Base-by-base conservation (phyloP, 2,113 vertebrate genomes). In the Nothobranchius furzeri region DNA sequence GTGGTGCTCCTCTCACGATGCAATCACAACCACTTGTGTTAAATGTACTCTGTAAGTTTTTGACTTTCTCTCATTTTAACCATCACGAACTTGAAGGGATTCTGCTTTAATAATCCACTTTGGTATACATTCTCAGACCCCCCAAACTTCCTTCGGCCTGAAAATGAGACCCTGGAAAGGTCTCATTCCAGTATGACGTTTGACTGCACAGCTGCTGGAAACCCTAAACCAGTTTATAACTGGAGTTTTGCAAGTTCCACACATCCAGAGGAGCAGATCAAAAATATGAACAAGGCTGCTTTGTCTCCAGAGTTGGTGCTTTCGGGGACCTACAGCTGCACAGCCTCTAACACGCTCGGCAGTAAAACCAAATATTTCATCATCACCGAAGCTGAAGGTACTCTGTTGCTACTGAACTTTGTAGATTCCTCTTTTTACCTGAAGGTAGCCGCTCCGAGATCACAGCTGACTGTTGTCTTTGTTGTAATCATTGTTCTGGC, bases 251-350 rank as follows among this genome's bases (percentile, higher is more conserved):
- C 79, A 17, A 2, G 60, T 0, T 0, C 20, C 2, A 6, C 14
- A 8, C 12, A 36, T 51, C 9, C 49, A 37, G 24, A 9, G 9
- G 4, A 1, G 0, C 37, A 1, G 20, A 15, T 14, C 10, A 11
- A 55, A 14, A 25, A 11, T 2, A 7, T 3, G 13, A 58, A 13
- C 17, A 15, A n/a, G 12, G 11, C 78, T 0, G 20, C 74, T 60
- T 8, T 91, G 5, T 5, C 1, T 15, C 51, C 14, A 1, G 24
- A 54, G 3, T 24, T 12, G 5, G 1, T 67, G 30, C 11, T 36
- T 43, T 47, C 86, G 30, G 92, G 90, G 14, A 79, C 45, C 20
- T 93, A 92, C 60, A 75, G 0, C 13, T 93, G 92, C 74, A 88
- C 42, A 0, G 84, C 81, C 2, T 75, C 73, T 0, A 93, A 92